These are phyloP conservation scores for Tympanuchus pallidicinctus DNA, from an alignment of 2,113 vertebrate genomes.

Conservation along the genomic window DNA sequence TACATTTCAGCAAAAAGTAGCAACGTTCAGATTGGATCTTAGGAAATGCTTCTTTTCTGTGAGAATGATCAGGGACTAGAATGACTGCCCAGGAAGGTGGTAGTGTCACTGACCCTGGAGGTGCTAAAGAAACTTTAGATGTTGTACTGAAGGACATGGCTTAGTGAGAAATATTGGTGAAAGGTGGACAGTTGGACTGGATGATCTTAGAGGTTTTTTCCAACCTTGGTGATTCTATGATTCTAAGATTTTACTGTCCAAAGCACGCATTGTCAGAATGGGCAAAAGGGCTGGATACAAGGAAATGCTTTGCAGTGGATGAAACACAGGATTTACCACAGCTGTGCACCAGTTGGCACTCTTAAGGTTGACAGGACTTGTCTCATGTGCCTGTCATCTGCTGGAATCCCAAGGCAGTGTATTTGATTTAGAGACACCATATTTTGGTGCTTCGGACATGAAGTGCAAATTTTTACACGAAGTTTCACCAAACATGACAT, in stretches of 20 bases:
- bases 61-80: no score
- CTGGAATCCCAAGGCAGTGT: neutral
- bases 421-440: neutral
- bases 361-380: neutral
- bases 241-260: neutral
- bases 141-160: no score
- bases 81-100: no score
- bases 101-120: no score
- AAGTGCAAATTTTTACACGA: neutral
- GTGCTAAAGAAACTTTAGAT: no score
- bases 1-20: neutral
- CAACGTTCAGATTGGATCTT: no score
- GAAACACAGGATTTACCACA: neutral
- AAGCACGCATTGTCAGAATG: neutral
- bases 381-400: neutral
- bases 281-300: neutral
- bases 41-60: no score
- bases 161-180: no score
- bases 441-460: neutral
- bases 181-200: no score
- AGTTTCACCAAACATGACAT: neutral
- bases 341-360: neutral
- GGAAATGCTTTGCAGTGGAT: neutral
- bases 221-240: no score
- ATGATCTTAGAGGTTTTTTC: no score